These are phyloP conservation scores for Sminthurides aquaticus DNA, from an alignment of 2,888 invertebrate species.

Conservation along the genomic window DNA sequence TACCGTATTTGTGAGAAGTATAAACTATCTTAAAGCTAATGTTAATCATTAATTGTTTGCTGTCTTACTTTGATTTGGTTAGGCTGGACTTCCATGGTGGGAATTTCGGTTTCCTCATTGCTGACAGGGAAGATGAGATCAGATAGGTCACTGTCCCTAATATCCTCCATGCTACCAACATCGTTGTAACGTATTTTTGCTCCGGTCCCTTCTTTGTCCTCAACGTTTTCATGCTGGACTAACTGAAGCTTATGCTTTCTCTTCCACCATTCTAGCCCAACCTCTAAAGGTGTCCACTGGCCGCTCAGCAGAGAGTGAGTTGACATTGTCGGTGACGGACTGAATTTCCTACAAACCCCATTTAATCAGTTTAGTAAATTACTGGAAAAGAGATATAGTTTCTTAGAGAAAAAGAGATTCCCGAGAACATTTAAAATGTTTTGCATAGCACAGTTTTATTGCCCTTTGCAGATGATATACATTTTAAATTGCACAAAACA, in stretches of 20 bases:
- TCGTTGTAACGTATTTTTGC: constrained; percentile 50
- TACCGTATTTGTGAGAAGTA: too few relatives aligned
- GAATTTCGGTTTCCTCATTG: constrained; percentile 16
- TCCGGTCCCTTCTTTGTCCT: constrained; percentile 42
- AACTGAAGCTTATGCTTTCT: constrained; percentile 18
- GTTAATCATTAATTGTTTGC: too few relatives aligned
- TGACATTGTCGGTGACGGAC: constrained; percentile 21
- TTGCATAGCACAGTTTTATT: neutral
- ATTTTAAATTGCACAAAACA: too few relatives aligned
- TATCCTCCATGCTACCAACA: constrained; percentile 51
- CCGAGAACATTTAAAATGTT: neutral
- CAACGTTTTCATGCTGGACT: constrained; percentile 17
- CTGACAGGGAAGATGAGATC: constrained; percentile 11
- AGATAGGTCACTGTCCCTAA: constrained; percentile 23
- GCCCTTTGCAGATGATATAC: too few relatives aligned
- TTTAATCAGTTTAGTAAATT: too few relatives aligned
- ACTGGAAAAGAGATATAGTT: too few relatives aligned
- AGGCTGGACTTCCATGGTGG: constrained; percentile 16
- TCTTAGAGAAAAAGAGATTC: too few relatives aligned
- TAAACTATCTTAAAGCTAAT: too few relatives aligned
- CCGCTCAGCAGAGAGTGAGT: constrained; percentile 36
- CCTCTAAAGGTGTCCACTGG: constrained; percentile 40
- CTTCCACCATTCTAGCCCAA: constrained; percentile 30
- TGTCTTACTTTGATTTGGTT: constrained; percentile 23
- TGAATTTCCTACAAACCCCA: constrained; percentile 15